Conservation (phyloP, 2,797 vertebrate genomes). For the Dendrocincla fuliginosa region DNA sequence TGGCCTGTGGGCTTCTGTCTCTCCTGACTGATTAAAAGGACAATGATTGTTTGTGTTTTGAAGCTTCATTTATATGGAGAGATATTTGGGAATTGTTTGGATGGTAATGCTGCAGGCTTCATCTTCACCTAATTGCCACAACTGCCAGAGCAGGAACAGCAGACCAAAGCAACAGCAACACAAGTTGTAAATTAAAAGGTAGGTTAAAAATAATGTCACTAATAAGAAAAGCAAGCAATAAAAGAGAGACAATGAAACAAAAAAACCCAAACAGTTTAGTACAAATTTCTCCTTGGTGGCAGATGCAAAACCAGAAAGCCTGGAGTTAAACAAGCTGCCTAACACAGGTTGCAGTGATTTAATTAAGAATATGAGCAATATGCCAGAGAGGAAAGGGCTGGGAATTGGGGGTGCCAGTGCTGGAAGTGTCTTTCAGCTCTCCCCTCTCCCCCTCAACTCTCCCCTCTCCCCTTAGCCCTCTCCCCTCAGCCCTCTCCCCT, state of each 20-base stretch:
- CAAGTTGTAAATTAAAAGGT: not conserved
- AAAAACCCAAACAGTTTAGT: not conserved
- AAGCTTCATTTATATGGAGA: not conserved
- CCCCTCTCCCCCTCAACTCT: too few relatives aligned
- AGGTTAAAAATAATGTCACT: not conserved
- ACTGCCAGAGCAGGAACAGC: not conserved
- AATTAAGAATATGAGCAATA: not conserved
- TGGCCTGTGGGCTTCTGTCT: not conserved
- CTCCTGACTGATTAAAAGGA: not conserved
- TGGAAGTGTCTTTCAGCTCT: not conserved
- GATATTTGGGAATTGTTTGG: not conserved
- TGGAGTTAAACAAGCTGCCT: not conserved
- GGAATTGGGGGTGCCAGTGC: not conserved
- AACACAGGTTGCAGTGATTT: accelerated
- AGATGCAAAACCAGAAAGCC: not conserved
- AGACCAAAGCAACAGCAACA: not conserved
- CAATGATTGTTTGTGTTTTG: not conserved
- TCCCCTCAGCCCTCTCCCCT: too few relatives aligned
- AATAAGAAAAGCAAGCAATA: not conserved
- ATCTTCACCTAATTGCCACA: not conserved
- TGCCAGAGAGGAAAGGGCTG: not conserved
- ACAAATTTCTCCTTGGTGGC: not conserved
- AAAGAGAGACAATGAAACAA: not conserved
- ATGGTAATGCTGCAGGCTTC: not conserved
- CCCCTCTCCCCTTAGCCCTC: too few relatives aligned